A percentile compares a stretch with the other conserved stretches of the same genome.
phyloP scores from a whole-genome alignment of 2,888 invertebrate genomes.

The Zygothrica quintamaculata region DNA sequence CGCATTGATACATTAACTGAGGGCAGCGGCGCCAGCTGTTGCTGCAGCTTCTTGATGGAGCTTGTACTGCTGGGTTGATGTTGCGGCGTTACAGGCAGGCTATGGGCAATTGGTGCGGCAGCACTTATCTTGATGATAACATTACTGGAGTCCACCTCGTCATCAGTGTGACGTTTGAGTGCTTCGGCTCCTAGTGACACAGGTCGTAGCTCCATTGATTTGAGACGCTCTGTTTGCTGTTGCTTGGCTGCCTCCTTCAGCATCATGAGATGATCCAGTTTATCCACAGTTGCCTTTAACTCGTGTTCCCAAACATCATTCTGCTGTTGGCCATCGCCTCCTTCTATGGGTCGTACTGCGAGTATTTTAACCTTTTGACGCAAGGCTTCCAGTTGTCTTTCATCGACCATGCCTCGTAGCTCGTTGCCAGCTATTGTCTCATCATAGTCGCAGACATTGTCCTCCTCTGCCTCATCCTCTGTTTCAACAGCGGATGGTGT shows the following conservation, averaged over 20 bases:
- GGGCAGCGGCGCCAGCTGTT: constrained; percentile 83
- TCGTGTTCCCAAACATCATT: constrained; percentile 89
- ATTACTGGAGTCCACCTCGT: constrained; percentile 55
- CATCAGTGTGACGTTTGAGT: constrained; percentile 61
- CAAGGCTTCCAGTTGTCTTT: constrained; percentile 87
- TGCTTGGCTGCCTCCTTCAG: constrained; percentile 83
- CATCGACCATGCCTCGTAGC: constrained; percentile 73
- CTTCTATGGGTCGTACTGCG: constrained; percentile 90
- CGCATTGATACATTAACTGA: constrained; percentile 84
- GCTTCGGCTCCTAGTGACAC: constrained; percentile 81
- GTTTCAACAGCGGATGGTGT: constrained; percentile 48
- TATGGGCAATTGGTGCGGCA: constrained; percentile 51
- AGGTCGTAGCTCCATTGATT: constrained; percentile 66
- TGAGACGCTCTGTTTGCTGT: constrained; percentile 51
- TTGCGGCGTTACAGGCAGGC: constrained; percentile 83
- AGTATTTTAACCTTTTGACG: constrained; percentile 89
- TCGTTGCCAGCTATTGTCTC: constrained; percentile 53
- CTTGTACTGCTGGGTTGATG: constrained; percentile 57
- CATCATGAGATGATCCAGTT: constrained; percentile 89
- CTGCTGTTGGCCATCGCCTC: constrained; percentile 88
- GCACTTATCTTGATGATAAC: constrained; percentile 56
- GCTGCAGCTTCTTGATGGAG: constrained; percentile 82
- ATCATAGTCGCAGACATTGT: constrained; percentile 66
- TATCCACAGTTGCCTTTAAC: constrained; percentile 91
- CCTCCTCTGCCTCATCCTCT: constrained; percentile 62